A percentile compares a stretch with the other conserved stretches of the same genome.
Evolutionary conservation across 2,113 vertebrate genomes (phyloP).

Genomic region (Phoxinus phoxinus): DNA sequence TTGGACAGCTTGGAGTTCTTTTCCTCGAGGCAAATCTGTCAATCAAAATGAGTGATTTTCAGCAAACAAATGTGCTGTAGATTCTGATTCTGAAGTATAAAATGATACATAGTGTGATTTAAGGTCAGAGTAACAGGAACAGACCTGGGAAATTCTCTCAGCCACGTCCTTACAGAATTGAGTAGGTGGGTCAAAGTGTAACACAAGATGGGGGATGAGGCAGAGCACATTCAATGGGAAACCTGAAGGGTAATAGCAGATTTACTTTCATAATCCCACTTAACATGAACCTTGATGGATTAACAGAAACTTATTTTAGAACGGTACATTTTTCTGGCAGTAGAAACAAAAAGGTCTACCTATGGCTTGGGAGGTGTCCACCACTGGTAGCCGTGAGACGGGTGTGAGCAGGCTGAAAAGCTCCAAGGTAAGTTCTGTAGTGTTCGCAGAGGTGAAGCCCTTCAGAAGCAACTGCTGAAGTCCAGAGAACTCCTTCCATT

Average conservation of each 20-base stretch:
- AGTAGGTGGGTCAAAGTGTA: slow-evolving; percentile 92
- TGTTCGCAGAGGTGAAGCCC: slow-evolving; percentile 94
- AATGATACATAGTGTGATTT: neutral
- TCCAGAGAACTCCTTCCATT: slow-evolving; percentile 95
- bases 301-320: neutral
- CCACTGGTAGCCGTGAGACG: slow-evolving; percentile 91
- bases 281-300: neutral
- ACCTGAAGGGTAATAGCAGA: slow-evolving; percentile 71
- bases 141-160: slow-evolving; percentile 95
- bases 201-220: slow-evolving; percentile 95
- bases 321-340: neutral
- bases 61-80: neutral
- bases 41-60: neutral
- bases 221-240: slow-evolving; percentile 97
- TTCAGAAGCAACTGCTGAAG: slow-evolving; percentile 95
- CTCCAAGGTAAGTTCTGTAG: slow-evolving; percentile 92
- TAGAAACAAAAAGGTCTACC: slow-evolving; percentile 71
- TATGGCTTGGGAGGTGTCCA: slow-evolving; percentile 93
- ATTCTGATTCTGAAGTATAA: neutral
- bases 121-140: neutral
- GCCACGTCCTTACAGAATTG: slow-evolving; percentile 97
- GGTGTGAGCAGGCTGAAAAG: slow-evolving; percentile 95
- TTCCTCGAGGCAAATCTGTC: slow-evolving; percentile 92
- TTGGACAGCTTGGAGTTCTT: slow-evolving; percentile 96
- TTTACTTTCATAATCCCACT: neutral